Evolutionary conservation across 2,113 vertebrate genomes (phyloP).

Genomic region (Oncorhynchus kisutch): DNA sequence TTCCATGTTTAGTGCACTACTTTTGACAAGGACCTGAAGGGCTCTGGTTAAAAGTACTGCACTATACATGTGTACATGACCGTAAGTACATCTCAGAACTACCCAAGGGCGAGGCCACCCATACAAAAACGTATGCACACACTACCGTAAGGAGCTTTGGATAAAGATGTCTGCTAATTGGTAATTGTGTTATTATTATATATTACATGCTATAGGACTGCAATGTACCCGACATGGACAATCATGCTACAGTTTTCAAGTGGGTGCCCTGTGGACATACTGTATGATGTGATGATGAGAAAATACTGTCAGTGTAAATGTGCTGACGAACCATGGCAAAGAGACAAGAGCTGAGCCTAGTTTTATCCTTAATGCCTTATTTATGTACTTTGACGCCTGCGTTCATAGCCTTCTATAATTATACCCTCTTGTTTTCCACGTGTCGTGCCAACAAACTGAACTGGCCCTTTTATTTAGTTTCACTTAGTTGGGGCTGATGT

Average conservation of each 20-base stretch:
- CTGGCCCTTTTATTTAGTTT: conserved; percentile 34
- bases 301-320: conserved; percentile 32
- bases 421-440: conserved; percentile 54
- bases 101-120: too few species aligned
- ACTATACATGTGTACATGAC: too few species aligned
- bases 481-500: conserved; percentile 31
- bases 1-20: too few species aligned
- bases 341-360: conserved; percentile 6
- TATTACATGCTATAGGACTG: not conserved
- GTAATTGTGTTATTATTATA: too few species aligned
- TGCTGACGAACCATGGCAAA: conserved; percentile 37
- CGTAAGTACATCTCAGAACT: too few species aligned
- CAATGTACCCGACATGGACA: not conserved
- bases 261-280: conserved; percentile 9
- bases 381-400: conserved; percentile 43
- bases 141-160: too few species aligned
- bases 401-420: conserved; percentile 38
- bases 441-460: conserved; percentile 45
- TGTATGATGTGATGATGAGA: not conserved
- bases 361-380: conserved; percentile 51
- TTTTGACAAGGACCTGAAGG: too few species aligned
- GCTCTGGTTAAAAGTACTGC: too few species aligned
- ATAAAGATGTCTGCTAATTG: too few species aligned
- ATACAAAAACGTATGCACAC: too few species aligned
- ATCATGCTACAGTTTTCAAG: conserved; percentile 15